These are phyloP conservation scores for Willisornis vidua DNA, from an alignment of 2,113 vertebrate genomes.

Conservation along the genomic window DNA sequence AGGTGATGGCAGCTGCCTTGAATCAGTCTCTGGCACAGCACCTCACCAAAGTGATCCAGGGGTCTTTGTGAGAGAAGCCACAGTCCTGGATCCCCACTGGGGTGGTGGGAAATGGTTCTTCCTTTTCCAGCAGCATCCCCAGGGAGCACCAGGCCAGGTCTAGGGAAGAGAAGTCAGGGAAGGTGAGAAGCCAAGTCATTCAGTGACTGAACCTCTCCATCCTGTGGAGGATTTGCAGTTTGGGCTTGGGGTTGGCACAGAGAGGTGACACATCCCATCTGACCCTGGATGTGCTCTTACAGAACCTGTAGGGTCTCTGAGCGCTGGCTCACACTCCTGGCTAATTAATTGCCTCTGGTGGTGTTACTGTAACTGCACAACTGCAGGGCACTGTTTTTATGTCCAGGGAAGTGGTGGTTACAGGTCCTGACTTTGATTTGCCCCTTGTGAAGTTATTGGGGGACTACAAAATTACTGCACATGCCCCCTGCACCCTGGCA, in stretches of 20 bases:
- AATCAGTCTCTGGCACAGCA: background rate
- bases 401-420: background rate
- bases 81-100: conserved; percentile 82
- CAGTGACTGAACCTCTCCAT: background rate
- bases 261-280: accelerated
- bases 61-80: conserved; percentile 79
- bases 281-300: accelerated
- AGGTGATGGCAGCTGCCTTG: background rate
- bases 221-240: background rate
- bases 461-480: background rate
- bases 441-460: background rate
- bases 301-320: accelerated
- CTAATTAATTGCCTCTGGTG: background rate
- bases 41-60: conserved; percentile 81
- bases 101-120: conserved; percentile 76
- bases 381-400: background rate
- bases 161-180: background rate
- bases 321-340: background rate
- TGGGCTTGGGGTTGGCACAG: background rate
- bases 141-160: conserved; percentile 85
- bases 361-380: background rate
- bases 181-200: background rate
- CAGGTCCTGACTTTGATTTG: background rate
- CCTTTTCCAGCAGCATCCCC: conserved; percentile 84
- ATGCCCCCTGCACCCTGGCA: background rate